A percentile compares a stretch with the other conserved stretches of the same genome.
phyloP scores from a whole-genome alignment of 2,888 invertebrate species.

The Lysandra bellargus region DNA sequence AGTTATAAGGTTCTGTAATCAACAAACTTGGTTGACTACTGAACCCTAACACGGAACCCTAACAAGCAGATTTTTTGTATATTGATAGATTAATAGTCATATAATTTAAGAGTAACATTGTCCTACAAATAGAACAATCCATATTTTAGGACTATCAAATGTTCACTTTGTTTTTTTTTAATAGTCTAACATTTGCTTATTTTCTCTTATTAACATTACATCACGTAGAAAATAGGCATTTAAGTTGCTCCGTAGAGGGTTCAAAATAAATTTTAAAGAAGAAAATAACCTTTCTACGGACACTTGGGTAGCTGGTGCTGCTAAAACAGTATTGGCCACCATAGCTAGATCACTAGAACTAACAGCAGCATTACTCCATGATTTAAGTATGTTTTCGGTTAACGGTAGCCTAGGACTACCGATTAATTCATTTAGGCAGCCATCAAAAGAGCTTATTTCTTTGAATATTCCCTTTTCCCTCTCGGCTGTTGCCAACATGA shows the following conservation, averaged over 20 bases:
- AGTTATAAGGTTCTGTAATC: no score
- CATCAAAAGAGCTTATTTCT: slow-evolving; percentile 17
- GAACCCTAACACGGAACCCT: no score
- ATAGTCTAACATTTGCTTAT: slow-evolving; percentile 13
- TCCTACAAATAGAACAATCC: no score
- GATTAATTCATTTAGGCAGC: slow-evolving; percentile 17
- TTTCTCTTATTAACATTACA: neutral
- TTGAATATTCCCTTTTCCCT: slow-evolving; percentile 1
- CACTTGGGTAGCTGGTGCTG: slow-evolving; percentile 19
- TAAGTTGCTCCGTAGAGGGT: slow-evolving; percentile 22
- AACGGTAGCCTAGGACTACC: slow-evolving; percentile 8
- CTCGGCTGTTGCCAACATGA: slow-evolving; percentile 20
- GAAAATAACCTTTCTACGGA: slow-evolving; percentile 27
- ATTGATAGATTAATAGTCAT: no score
- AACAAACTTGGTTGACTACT: no score
- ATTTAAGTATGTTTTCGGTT: neutral
- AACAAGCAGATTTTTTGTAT: no score
- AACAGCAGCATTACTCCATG: slow-evolving; percentile 15
- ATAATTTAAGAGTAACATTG: no score
- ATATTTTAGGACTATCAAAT: no score
- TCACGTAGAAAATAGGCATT: neutral
- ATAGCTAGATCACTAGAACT: slow-evolving; percentile 15
- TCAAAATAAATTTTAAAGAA: slow-evolving; percentile 25
- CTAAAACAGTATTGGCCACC: slow-evolving; percentile 22
- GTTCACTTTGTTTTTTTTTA: no score